Percentiles rank a stretch among this genome's conserved stretches.
These are phyloP conservation scores for Sebastes minor DNA, from an alignment of 2,797 vertebrate species.

Conservation along the genomic window DNA sequence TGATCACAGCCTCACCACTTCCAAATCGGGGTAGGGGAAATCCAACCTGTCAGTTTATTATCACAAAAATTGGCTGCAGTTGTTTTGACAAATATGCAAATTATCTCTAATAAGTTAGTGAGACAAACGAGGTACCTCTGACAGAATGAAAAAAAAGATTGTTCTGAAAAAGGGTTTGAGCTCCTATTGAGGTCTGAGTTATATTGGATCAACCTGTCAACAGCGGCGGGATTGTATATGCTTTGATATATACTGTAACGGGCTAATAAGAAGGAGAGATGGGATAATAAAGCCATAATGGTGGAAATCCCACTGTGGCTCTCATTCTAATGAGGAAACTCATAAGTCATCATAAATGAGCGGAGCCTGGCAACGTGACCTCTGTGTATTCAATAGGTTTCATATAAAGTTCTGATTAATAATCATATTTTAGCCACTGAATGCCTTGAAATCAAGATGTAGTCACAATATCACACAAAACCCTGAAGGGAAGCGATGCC, in stretches of 20 bases:
- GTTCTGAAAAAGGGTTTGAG: slow-evolving; percentile 23
- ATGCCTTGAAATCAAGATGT: slow-evolving; percentile 4
- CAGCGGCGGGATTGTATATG: slow-evolving; percentile 26
- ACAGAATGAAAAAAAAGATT: slow-evolving; percentile 18
- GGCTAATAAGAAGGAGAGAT: slow-evolving; percentile 42
- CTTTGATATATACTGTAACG: slow-evolving; percentile 40
- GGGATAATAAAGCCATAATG: slow-evolving; percentile 44
- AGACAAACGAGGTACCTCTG: slow-evolving; percentile 49
- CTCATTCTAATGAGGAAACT: slow-evolving; percentile 53
- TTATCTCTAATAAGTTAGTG: slow-evolving; percentile 51
- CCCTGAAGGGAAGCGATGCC: not conserved
- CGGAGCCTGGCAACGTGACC: slow-evolving; percentile 28
- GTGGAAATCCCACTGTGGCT: slow-evolving; percentile 36
- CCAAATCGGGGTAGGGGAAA: slow-evolving; percentile 40
- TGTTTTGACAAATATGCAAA: slow-evolving; percentile 73
- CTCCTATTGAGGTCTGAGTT: slow-evolving; percentile 32
- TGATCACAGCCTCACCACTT: slow-evolving; percentile 56
- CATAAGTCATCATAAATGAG: slow-evolving; percentile 44
- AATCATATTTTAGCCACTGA: slow-evolving; percentile 24
- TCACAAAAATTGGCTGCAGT: slow-evolving; percentile 55
- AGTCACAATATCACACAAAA: slow-evolving; percentile 13
- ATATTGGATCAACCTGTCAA: slow-evolving; percentile 65
- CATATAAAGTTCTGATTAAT: slow-evolving; percentile 27
- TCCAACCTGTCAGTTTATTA: slow-evolving; percentile 65
- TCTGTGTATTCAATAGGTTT: slow-evolving; percentile 15